phyloP scores from a whole-genome alignment of 2,797 vertebrate species.

The Glyptemys insculpta region DNA sequence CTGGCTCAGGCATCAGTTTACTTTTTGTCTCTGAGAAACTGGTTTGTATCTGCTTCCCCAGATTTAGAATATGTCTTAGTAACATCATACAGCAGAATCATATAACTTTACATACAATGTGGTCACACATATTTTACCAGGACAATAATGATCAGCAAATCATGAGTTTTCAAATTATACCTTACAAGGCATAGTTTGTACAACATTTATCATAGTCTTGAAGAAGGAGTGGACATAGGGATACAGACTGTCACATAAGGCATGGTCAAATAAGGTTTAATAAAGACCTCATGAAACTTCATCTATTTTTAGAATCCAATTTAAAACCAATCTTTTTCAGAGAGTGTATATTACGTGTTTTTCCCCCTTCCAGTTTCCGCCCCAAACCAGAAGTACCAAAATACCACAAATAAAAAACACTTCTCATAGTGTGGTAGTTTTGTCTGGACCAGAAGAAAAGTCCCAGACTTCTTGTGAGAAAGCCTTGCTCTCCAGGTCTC shows the following conservation, averaged over 20 bases:
- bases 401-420: neutral
- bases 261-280: neutral
- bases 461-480: neutral
- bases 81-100: no score
- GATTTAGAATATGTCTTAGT: no score
- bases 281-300: neutral
- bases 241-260: neutral
- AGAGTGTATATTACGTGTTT: conserved; percentile 18
- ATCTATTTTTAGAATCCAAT: conserved; percentile 14
- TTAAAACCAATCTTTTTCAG: conserved; percentile 47
- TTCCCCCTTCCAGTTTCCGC: conserved; percentile 28
- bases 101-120: no score
- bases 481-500: neutral
- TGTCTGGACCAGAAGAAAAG: fast-evolving
- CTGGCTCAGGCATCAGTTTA: no score
- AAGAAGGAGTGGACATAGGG: no score
- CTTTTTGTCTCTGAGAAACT: no score
- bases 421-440: neutral
- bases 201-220: no score
- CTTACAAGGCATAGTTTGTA: no score
- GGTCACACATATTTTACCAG: no score
- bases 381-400: neutral
- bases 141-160: no score
- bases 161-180: no score
- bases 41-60: no score